Conservation (phyloP, 2,113 vertebrate genomes). For the Turdus rufiventris region DNA sequence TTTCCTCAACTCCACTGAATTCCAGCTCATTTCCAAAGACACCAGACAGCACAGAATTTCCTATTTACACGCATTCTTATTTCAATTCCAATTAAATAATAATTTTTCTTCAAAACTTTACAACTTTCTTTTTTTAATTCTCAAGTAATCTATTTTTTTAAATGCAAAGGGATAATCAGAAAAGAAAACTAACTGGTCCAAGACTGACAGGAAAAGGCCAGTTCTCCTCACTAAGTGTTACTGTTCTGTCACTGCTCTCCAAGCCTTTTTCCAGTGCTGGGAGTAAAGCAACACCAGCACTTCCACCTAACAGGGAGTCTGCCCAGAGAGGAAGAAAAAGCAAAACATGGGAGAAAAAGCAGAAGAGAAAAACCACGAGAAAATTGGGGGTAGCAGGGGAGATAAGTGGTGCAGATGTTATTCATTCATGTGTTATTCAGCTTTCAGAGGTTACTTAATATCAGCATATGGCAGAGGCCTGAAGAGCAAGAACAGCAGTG, state of each 20-base stretch:
- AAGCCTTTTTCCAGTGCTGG: not conserved
- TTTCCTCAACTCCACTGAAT: not conserved
- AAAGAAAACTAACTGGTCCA: not conserved
- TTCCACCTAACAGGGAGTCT: not conserved
- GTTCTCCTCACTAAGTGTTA: not conserved
- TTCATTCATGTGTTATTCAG: not conserved
- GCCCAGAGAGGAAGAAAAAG: not conserved
- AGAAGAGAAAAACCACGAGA: not conserved
- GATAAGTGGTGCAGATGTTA: not conserved
- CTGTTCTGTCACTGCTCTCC: not conserved
- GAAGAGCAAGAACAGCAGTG: constrained; percentile 24
- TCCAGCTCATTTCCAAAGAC: not conserved
- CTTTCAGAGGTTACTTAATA: constrained; percentile 1
- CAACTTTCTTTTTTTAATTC: not conserved
- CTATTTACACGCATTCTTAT: not conserved
- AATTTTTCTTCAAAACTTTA: not conserved
- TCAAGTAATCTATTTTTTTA: not conserved
- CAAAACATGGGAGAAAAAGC: not conserved
- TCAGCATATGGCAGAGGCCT: not conserved
- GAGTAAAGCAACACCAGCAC: not conserved
- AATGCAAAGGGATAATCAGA: not conserved
- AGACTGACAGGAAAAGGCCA: not conserved
- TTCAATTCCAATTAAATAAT: not conserved
- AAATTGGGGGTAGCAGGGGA: not conserved
- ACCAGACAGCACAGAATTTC: not conserved